Evolutionary conservation across 2,797 vertebrate genomes (phyloP), one percentile per base, ranked within the genome.

Genomic region (Rhinogobio ventralis): DNA sequence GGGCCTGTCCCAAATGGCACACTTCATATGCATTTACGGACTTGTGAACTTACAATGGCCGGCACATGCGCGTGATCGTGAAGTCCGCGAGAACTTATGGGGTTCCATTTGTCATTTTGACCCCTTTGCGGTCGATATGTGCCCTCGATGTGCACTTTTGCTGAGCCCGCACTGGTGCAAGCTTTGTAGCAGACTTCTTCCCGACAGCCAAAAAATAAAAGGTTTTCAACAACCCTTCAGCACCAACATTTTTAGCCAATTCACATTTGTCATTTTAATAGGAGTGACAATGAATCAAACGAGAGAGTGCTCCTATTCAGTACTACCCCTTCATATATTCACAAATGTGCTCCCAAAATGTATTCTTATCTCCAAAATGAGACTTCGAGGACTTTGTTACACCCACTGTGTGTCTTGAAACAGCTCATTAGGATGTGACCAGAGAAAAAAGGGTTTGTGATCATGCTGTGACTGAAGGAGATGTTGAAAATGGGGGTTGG

Each of bases 401-500:
- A 72, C 17, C 42, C 60, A 23, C 7, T 42, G 45, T 49, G 42
- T 19, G 28, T 74, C 36, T 75, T 67, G 5, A 55, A n/a, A 13
- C 19, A 55, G 30, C 69, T 66, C 82, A 75, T 77, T 49, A 69
- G 19, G 15, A 39, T 28, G 42, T 25, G 57, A 62, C 4, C 36
- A 73, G 19, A 51, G 66, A 3, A 9, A 30, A 68, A 53, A 55
- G 20, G 45, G 13, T 60, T 53, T n/a, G 33, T 90, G 86, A 88
- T 66, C 30, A 72, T 0, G 4, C 49, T 46, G 79, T 87, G 90
- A 90, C 86, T 87, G 79, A 68, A 25, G 78, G 87, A 11, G 64
- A 51, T 13, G 28, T 45, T 79, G 86, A 86, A 87, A 85, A 91
- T 82, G 81, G 19, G 57, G 88, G 88, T 91, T 83, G 89, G 28